Base-by-base conservation (phyloP, 2,888 invertebrate species). In the Andrena flavipes region DNA sequence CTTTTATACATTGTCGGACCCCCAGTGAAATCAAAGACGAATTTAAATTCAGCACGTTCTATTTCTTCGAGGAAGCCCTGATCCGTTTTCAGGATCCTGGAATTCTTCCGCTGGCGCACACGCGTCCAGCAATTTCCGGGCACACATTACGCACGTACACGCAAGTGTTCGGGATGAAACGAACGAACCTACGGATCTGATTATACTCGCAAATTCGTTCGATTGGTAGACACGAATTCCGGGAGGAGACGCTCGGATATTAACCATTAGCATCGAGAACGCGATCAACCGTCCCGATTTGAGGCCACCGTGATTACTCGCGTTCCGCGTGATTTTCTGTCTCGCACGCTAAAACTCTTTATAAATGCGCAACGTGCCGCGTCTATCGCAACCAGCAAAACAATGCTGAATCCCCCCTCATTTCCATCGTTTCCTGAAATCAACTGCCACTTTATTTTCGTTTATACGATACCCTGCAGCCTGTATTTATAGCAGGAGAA, bases 251-350 rank as follows among this genome's bases (percentile, higher is more conserved):
- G 70, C 84, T 85, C 84, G 88, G 87, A 89, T 90, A 89, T 90
- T 90, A 88, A 70, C 87, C 87, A 90, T 91, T 91, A 90, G 86
- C 89, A 85, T 86, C 88, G 82, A 84, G 90, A 88, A 90, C 86
- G 87, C 84, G 81, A 89, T 88, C 87, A 35, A 60, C 49, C 67
- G 74, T 60, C 49, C 70, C 67, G 68, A 75, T 80, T 82, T 63
- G 67, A 87, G 78, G 67, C 80, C 69, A 64, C 42, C 16, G 70
- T 74, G 72, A 83, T 87, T 84, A 84, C 81, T 81, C 81, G 60
- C 60, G 67, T 23, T 4, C 77, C 84, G 76, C 76, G 74, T 74
- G 76, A 79, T 84, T 78, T 74, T 84, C 84, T 81, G 64, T 78
- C 30, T 65, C 42, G 42, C 4, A n/a, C 70, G 20, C 29, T 48